A percentile compares a stretch with the other conserved stretches of the same genome.
Conservation (phyloP, 2,113 vertebrate genomes). For the Melanerpes formicivorus region DNA sequence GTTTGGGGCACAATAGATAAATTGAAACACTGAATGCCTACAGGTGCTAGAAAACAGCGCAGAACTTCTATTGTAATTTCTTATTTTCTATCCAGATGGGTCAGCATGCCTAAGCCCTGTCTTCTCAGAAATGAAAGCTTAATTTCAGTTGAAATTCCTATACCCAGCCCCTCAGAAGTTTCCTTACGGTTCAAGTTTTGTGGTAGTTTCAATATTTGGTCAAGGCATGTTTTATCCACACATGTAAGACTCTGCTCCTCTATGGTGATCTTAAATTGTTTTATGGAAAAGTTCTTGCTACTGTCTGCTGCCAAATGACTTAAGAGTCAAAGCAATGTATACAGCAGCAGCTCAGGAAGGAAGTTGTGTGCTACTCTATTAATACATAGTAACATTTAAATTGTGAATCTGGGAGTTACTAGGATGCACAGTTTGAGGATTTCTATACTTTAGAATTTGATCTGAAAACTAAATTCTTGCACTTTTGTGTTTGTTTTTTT, state of each 20-base stretch:
- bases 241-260: neutral
- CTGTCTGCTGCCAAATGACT: neutral
- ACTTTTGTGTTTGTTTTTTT: neutral
- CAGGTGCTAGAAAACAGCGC: neutral
- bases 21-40: neutral
- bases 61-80: neutral
- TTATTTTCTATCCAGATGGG: neutral
- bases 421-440: neutral
- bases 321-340: neutral
- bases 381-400: neutral
- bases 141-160: neutral
- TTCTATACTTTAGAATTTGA: neutral
- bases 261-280: neutral
- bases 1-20: neutral
- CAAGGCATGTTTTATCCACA: neutral
- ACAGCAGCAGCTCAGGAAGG: neutral
- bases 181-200: neutral
- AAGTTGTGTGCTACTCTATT: neutral
- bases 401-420: neutral
- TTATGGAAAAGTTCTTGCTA: neutral
- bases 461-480: conserved; percentile 18
- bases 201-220: neutral
- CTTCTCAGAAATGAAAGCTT: neutral
- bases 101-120: neutral
- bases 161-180: neutral